Conservation (phyloP, 1,140 invertebrate species). For the Dolichoris vasculosae region DNA sequence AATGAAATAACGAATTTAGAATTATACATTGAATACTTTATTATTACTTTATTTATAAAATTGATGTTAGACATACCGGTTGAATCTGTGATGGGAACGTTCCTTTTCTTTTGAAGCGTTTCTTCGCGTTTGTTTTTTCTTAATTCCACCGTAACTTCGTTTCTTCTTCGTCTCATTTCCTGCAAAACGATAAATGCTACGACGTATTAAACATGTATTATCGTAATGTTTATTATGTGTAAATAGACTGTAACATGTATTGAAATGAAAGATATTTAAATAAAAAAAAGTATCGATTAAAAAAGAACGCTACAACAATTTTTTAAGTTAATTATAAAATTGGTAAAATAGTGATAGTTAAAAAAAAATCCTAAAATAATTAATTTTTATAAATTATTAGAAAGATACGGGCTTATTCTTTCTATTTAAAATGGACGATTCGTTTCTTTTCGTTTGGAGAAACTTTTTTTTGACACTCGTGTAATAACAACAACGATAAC, state of each 20-base stretch:
- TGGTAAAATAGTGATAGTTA: neutral
- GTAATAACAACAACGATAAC: too few species aligned
- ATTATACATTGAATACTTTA: too few species aligned
- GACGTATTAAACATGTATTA: neutral
- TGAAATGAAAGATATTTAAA: constrained; percentile 8
- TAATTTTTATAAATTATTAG: neutral
- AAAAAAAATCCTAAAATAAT: neutral
- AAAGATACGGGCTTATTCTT: neutral
- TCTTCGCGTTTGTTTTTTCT: constrained; percentile 98
- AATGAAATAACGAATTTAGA: constrained; percentile 51
- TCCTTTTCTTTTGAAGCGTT: constrained; percentile 94
- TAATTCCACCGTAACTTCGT: constrained; percentile 96
- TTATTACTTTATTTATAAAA: neutral
- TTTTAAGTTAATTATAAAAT: neutral
- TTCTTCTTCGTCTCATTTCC: constrained; percentile 96
- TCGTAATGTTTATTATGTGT: neutral
- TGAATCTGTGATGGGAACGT: constrained; percentile 89
- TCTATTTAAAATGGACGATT: constrained; percentile 2
- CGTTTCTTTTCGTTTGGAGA: too few species aligned
- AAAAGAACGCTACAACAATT: neutral
- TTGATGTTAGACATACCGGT: constrained; percentile 76
- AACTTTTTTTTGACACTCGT: too few species aligned
- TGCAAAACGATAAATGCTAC: constrained; percentile 68
- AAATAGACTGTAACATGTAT: constrained; percentile 17
- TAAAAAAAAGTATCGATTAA: constrained; percentile 9